Conservation (phyloP, 2,888 invertebrate species). For the Nomada ferruginata region DNA sequence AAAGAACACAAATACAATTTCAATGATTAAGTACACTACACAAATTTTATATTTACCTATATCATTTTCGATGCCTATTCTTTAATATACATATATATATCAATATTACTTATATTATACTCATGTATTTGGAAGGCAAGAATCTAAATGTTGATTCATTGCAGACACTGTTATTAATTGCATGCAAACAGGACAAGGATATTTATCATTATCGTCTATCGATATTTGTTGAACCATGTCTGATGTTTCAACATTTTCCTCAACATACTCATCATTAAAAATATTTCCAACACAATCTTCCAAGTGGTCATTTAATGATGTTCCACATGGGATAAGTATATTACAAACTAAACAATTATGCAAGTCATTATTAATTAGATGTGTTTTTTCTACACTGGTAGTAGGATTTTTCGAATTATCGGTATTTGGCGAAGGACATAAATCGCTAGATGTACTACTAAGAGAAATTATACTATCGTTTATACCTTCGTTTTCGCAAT, state of each 20-base stretch:
- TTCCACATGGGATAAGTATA: conserved; percentile 61
- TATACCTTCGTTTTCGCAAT: conserved; percentile 2
- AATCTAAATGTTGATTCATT: conserved; percentile 88
- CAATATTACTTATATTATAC: not conserved
- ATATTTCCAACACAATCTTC: conserved; percentile 83
- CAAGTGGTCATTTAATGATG: conserved; percentile 83
- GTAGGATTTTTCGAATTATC: conserved; percentile 5
- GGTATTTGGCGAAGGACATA: conserved; percentile 16
- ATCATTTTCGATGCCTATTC: not conserved
- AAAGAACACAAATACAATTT: conserved; percentile 5
- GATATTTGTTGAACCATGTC: conserved; percentile 45
- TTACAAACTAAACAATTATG: conserved; percentile 78
- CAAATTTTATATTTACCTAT: not conserved
- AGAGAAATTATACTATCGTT: conserved; percentile 46
- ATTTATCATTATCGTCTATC: conserved; percentile 80
- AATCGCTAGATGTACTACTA: conserved; percentile 35
- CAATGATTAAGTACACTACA: conserved; percentile 13
- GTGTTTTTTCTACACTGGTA: not conserved
- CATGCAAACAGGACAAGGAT: conserved; percentile 88
- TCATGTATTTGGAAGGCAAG: conserved; percentile 76
- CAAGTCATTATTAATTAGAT: not conserved
- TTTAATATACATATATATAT: not conserved
- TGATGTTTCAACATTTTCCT: conserved; percentile 77
- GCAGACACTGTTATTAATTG: conserved; percentile 84
- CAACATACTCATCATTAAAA: conserved; percentile 78